These are phyloP conservation scores for Dolomedes plantarius DNA, from an alignment of 2,888 invertebrate species.

Conservation along the genomic window DNA sequence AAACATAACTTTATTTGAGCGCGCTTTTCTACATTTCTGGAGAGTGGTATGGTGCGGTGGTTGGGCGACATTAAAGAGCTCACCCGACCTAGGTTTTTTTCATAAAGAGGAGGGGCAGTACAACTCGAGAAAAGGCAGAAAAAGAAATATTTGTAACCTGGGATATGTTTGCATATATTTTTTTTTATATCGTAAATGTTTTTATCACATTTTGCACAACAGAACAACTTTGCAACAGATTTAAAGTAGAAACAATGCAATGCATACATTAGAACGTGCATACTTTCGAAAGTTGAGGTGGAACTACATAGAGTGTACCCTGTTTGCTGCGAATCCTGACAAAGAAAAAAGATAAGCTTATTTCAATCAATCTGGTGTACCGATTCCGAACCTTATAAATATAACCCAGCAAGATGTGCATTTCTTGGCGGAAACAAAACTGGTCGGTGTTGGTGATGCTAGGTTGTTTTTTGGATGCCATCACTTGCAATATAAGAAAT, in stretches of 20 bases:
- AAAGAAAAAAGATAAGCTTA: no score
- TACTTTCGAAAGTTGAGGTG: background rate
- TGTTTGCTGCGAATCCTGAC: background rate
- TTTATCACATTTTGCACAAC: slow-evolving; percentile 59
- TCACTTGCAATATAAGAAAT: no score
- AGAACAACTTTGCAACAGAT: slow-evolving; percentile 10
- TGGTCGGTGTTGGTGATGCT: no score
- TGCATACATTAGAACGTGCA: background rate
- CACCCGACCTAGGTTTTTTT: slow-evolving; percentile 31
- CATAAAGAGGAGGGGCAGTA: slow-evolving; percentile 20
- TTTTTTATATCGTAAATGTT: background rate
- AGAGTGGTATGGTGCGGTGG: slow-evolving; percentile 63
- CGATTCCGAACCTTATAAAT: no score
- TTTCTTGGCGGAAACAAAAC: no score
- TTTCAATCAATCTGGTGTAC: no score
- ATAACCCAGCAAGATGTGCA: no score
- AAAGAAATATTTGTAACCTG: slow-evolving; percentile 17
- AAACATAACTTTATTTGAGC: slow-evolving; percentile 65
- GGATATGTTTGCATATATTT: slow-evolving; percentile 59
- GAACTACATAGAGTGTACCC: background rate
- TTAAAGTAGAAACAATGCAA: background rate
- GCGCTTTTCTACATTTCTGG: slow-evolving; percentile 56
- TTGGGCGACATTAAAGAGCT: slow-evolving; percentile 17
- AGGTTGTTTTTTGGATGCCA: no score
- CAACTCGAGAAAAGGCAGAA: slow-evolving; percentile 32